Conservation (phyloP, 1,140 invertebrate species). For the Aplysia californica region DNA sequence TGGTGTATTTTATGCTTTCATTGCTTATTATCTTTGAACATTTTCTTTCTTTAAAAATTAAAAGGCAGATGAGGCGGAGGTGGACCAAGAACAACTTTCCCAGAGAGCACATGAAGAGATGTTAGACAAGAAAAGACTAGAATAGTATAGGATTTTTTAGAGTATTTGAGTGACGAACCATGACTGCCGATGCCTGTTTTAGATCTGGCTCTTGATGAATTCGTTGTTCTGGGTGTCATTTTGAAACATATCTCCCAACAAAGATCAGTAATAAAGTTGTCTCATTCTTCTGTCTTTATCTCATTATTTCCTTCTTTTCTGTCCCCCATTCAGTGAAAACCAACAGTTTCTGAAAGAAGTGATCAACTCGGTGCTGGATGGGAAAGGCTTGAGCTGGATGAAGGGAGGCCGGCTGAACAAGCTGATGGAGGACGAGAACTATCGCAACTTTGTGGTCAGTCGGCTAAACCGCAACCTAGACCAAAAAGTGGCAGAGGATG, state of each 20-base stretch:
- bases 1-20: background rate
- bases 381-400: slow-evolving; percentile 97
- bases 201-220: too few relatives aligned
- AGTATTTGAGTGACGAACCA: too few relatives aligned
- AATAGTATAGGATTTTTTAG: too few relatives aligned
- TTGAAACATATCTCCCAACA: slow-evolving; percentile 31
- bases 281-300: too few relatives aligned
- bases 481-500: slow-evolving; percentile 88
- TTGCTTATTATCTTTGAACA: background rate
- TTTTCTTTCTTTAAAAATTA: background rate
- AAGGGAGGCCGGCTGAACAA: slow-evolving; percentile 94
- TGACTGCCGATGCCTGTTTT: too few relatives aligned
- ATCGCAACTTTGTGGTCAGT: slow-evolving; percentile 94
- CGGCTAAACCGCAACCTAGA: slow-evolving; percentile 95
- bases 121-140: too few relatives aligned
- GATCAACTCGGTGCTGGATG: slow-evolving; percentile 90
- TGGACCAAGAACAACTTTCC: too few relatives aligned
- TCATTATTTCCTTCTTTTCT: too few relatives aligned
- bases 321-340: slow-evolving; percentile 75
- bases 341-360: slow-evolving; percentile 78
- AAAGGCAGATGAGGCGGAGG: too few relatives aligned
- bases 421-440: slow-evolving; percentile 99
- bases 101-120: too few relatives aligned
- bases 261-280: too few relatives aligned
- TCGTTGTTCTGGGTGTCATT: background rate